phyloP scores from a whole-genome alignment of 2,113 vertebrate genomes.

The Lates calcarifer region DNA sequence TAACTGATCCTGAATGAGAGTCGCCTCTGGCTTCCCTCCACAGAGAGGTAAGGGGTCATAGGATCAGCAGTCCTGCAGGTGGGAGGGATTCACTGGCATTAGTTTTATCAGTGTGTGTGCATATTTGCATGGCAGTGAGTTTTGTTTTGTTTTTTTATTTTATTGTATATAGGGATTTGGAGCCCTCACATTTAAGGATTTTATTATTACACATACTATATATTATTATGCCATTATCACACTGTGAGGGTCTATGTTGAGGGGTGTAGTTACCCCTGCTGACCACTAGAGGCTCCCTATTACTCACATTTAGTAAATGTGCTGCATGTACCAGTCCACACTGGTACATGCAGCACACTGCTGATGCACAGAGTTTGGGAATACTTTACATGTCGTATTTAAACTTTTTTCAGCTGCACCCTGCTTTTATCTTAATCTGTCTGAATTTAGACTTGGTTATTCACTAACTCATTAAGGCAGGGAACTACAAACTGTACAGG shows the following conservation, averaged over 20 bases:
- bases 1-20: neutral
- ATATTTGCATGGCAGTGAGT: neutral
- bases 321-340: neutral
- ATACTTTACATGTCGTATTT: neutral
- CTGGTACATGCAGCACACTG: conserved; percentile 13
- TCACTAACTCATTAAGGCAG: neutral
- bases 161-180: neutral
- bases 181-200: neutral
- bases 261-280: conserved; percentile 1
- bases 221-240: neutral
- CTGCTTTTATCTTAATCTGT: neutral
- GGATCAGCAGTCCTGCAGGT: conserved; percentile 15
- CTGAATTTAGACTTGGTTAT: neutral
- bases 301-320: conserved; percentile 59
- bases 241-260: neutral
- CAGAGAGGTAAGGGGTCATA: conserved; percentile 1
- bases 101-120: neutral
- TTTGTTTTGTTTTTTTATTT: neutral
- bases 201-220: neutral
- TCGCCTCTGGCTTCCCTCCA: neutral
- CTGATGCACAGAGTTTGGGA: conserved; percentile 12
- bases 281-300: conserved; percentile 78
- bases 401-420: neutral
- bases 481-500: neutral
- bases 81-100: neutral